phyloP scores from a whole-genome alignment of 2,888 invertebrate genomes.

The Cosmia pyralina region DNA sequence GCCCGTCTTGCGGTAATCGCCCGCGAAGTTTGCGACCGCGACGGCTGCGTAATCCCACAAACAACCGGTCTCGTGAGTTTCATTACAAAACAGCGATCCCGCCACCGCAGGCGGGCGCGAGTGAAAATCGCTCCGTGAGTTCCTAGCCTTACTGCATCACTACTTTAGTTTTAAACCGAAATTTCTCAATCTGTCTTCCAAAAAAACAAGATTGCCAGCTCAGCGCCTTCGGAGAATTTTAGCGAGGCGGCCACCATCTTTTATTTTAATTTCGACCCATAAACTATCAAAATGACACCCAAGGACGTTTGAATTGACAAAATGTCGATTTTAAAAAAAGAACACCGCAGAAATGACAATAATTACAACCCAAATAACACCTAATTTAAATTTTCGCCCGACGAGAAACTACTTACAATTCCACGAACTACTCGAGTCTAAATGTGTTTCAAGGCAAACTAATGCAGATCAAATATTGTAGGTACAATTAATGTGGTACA shows the following conservation, averaged over 20 bases:
- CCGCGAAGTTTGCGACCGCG: too few relatives aligned
- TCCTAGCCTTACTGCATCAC: neutral
- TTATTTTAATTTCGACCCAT: neutral
- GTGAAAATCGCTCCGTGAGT: too few relatives aligned
- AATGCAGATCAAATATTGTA: neutral
- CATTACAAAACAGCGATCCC: too few relatives aligned
- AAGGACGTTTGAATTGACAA: neutral
- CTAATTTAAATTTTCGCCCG: neutral
- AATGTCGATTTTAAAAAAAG: neutral
- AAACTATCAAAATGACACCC: neutral
- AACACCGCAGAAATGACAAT: neutral
- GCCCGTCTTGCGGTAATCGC: too few relatives aligned
- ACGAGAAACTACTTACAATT: neutral
- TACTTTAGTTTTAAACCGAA: neutral
- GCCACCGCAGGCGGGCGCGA: too few relatives aligned
- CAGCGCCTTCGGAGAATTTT: neutral
- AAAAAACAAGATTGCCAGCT: neutral
- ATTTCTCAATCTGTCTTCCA: neutral
- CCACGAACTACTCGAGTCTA: neutral
- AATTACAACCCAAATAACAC: neutral
- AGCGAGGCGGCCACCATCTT: neutral
- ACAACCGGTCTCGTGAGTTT: too few relatives aligned
- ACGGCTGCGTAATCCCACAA: too few relatives aligned
- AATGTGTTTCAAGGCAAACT: conserved; percentile 34
- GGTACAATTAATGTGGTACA: neutral